phyloP scores from a whole-genome alignment of 2,113 vertebrate genomes.

The Tachycineta bicolor region DNA sequence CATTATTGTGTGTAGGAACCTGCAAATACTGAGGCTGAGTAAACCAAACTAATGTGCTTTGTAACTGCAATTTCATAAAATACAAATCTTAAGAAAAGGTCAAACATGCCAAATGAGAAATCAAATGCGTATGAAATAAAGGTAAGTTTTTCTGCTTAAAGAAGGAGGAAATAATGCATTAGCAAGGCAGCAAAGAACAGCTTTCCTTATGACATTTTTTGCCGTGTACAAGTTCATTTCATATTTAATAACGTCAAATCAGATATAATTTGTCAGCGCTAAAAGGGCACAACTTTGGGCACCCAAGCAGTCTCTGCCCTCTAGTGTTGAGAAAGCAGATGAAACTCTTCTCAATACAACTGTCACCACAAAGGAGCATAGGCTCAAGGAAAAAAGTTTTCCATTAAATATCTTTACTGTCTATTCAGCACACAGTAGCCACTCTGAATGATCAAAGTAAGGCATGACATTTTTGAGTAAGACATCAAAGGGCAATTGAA shows the following conservation, averaged over 20 bases:
- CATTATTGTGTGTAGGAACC: background rate
- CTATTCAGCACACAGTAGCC: background rate
- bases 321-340: conserved; percentile 84
- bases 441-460: background rate
- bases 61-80: conserved; percentile 11
- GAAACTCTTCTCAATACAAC: conserved; percentile 44
- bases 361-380: background rate
- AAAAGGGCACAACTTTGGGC: conserved; percentile 75
- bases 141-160: background rate
- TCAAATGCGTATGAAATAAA: background rate
- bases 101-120: background rate
- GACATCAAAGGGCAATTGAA: background rate
- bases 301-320: conserved; percentile 79
- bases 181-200: background rate
- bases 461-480: background rate
- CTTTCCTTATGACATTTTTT: background rate
- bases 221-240: conserved; percentile 17
- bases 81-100: background rate
- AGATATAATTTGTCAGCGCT: conserved; percentile 64
- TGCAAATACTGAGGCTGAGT: conserved; percentile 19
- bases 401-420: background rate
- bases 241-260: conserved; percentile 58
- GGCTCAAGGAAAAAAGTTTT: conserved; percentile 33
- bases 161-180: background rate
- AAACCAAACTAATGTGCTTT: conserved; percentile 24